These are phyloP conservation scores for Heliconius hewitsoni DNA, from an alignment of 1,140 invertebrate genomes.

Conservation along the genomic window DNA sequence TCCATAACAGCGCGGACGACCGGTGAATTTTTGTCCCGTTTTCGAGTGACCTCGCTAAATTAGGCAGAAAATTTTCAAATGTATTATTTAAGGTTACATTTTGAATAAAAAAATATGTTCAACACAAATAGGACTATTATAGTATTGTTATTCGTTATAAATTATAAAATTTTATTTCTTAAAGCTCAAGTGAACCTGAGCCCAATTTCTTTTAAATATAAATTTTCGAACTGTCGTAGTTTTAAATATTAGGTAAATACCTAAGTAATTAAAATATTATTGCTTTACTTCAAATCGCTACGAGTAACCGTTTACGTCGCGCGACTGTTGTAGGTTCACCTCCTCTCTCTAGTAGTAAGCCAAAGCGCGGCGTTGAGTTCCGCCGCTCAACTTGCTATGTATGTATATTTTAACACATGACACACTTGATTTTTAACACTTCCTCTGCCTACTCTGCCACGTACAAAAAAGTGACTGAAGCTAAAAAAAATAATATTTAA, in stretches of 20 bases:
- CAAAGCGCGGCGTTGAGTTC: background rate
- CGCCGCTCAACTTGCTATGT: background rate
- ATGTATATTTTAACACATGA: background rate
- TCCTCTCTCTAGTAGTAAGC: background rate
- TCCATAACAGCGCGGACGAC: conserved; percentile 9
- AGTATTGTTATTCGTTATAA: no score
- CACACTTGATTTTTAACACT: background rate
- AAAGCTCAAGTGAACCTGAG: no score
- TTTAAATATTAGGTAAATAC: no score
- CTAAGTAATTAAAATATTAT: no score
- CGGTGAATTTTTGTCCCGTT: background rate
- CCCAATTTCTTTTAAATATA: background rate
- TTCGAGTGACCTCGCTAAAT: conserved; percentile 16
- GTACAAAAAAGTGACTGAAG: background rate
- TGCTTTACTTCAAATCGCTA: no score
- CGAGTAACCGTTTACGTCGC: no score
- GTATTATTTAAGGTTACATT: background rate
- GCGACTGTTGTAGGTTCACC: no score
- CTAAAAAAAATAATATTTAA: background rate
- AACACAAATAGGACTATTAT: no score
- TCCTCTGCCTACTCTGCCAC: background rate
- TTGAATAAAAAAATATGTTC: background rate
- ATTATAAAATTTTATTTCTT: no score
- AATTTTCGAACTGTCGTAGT: background rate
- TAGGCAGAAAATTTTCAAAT: conserved; percentile 14